Conservation (phyloP, 1,140 invertebrate species). For the Drosophila willistoni region DNA sequence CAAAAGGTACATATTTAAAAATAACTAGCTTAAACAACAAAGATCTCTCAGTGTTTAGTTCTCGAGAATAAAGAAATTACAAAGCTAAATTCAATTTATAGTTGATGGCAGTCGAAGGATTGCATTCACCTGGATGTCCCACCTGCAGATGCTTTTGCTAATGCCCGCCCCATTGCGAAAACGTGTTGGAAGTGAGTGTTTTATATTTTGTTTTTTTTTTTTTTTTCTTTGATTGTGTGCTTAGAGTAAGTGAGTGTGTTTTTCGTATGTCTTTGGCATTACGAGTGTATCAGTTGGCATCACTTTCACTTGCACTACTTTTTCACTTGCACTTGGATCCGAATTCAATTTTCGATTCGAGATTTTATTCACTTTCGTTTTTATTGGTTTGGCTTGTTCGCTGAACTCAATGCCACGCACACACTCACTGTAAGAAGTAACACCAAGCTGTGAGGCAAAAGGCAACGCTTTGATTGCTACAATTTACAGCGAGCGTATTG, state of each 20-base stretch:
- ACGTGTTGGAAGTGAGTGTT: constrained; percentile 6
- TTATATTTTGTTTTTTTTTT: too few relatives aligned
- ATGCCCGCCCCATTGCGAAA: neutral
- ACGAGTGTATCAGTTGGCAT: constrained; percentile 40
- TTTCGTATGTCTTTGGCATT: constrained; percentile 49
- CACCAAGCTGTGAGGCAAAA: constrained; percentile 75
- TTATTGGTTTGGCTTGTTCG: constrained; percentile 5
- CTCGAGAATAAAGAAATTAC: too few relatives aligned
- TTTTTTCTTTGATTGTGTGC: neutral
- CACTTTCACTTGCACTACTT: constrained; percentile 56
- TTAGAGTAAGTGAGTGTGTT: constrained; percentile 20
- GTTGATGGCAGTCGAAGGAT: too few relatives aligned
- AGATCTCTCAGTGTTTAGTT: too few relatives aligned
- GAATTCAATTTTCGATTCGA: constrained; percentile 16
- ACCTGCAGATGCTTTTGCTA: too few relatives aligned
- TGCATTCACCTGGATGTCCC: neutral
- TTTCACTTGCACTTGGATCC: constrained; percentile 36
- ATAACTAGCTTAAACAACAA: neutral
- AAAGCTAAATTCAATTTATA: too few relatives aligned
- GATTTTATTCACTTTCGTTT: neutral
- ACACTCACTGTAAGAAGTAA: constrained; percentile 83
- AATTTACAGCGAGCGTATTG: constrained; percentile 74
- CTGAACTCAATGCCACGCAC: constrained; percentile 32
- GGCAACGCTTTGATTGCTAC: constrained; percentile 73
- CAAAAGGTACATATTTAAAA: neutral